These are phyloP conservation scores for Heliocidaris erythrogramma DNA, from an alignment of 35 echinoderm and acorn worm species.

Conservation along the genomic window DNA sequence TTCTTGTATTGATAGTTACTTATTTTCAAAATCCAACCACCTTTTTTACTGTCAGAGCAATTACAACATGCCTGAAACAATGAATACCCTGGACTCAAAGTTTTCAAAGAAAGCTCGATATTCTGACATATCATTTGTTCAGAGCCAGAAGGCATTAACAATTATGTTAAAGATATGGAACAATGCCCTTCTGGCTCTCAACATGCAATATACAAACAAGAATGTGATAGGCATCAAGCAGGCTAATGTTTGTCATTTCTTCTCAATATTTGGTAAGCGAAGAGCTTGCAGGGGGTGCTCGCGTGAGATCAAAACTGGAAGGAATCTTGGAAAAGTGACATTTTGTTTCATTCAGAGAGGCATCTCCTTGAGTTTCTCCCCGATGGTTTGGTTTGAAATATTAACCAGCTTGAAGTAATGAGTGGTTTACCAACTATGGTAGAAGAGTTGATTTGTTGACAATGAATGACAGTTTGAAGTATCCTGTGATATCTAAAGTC, in stretches of 20 bases:
- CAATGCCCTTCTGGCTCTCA: too few relatives aligned
- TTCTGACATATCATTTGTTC: too few relatives aligned
- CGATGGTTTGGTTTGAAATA: neutral
- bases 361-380: neutral
- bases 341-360: neutral
- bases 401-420: neutral
- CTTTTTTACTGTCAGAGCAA: too few relatives aligned
- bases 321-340: neutral
- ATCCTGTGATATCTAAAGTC: neutral
- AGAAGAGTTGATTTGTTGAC: neutral
- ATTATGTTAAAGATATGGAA: too few relatives aligned
- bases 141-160: too few relatives aligned
- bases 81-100: too few relatives aligned
- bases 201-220: neutral
- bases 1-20: too few relatives aligned
- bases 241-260: neutral
- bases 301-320: neutral
- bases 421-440: neutral
- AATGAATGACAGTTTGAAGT: neutral
- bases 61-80: too few relatives aligned
- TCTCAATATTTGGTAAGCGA: neutral
- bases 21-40: too few relatives aligned
- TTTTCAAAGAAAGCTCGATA: too few relatives aligned
- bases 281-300: neutral
- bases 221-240: neutral